Evolutionary conservation across 1,140 invertebrate genomes (phyloP).

Genomic region (Babylonia areolata): DNA sequence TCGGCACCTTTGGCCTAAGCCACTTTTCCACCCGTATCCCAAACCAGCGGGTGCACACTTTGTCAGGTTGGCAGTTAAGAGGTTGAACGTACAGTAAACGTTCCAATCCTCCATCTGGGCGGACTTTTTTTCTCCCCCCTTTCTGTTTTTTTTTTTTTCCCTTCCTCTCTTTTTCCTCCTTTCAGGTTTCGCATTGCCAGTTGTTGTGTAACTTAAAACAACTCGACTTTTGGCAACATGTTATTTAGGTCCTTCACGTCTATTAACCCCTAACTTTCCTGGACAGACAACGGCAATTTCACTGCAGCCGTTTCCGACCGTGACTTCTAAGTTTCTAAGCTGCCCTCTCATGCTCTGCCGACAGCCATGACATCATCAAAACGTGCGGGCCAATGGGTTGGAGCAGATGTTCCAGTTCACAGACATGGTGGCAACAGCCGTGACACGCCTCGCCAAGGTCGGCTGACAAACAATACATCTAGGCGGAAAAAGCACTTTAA

Average conservation of each 20-base stretch:
- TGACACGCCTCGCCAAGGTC: too few relatives aligned
- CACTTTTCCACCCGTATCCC: not conserved
- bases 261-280: not conserved
- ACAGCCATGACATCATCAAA: not conserved
- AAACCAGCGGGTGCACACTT: not conserved
- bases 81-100: not conserved
- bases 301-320: not conserved
- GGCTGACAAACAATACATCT: too few relatives aligned
- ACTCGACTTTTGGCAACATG: not conserved
- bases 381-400: not conserved
- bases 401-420: not conserved
- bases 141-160: not conserved
- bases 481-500: too few relatives aligned
- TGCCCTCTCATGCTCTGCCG: not conserved
- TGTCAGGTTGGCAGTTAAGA: not conserved
- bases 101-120: not conserved
- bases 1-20: too few relatives aligned
- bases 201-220: conserved; percentile 9
- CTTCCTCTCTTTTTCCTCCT: not conserved
- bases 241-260: not conserved
- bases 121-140: not conserved
- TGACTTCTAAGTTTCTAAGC: not conserved
- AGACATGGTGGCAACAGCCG: not conserved
- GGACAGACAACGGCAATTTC: not conserved
- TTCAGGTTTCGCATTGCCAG: not conserved